Percentiles rank a stretch among this genome's conserved stretches.
These are phyloP conservation scores for Ormyrus pomaceus DNA, from an alignment of 2,888 invertebrate genomes.

Conservation along the genomic window DNA sequence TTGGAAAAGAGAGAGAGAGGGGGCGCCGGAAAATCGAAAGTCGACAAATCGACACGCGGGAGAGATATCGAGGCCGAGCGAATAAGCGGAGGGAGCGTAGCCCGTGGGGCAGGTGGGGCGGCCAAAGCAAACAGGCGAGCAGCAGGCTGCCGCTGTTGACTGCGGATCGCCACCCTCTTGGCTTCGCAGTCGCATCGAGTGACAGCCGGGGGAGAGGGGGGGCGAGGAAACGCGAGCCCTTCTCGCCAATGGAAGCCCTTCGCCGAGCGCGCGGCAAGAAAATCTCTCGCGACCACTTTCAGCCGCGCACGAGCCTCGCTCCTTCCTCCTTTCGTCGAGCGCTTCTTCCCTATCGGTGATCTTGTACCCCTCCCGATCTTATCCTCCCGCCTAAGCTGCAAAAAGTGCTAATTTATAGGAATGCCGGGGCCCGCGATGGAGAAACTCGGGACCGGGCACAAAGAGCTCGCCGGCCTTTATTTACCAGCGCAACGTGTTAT, in stretches of 20 bases:
- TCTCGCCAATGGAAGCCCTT: constrained; percentile 44
- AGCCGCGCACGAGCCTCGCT: background rate
- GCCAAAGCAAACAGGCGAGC: constrained; percentile 58
- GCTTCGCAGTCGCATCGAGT: constrained; percentile 6
- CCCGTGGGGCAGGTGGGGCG: constrained; percentile 38
- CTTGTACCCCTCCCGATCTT: no score
- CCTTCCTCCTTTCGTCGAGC: background rate
- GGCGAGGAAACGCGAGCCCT: constrained; percentile 42
- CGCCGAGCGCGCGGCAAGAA: constrained; percentile 24
- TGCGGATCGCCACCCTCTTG: constrained; percentile 48
- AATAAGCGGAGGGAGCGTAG: constrained; percentile 23
- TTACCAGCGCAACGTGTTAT: background rate
- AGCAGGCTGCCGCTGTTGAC: constrained; percentile 38
- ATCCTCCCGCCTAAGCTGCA: no score
- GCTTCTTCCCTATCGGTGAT: no score
- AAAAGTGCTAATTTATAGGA: no score
- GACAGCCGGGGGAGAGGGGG: background rate
- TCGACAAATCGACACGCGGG: background rate
- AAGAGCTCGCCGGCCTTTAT: constrained; percentile 18
- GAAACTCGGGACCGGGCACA: background rate
- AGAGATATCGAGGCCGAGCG: constrained; percentile 34
- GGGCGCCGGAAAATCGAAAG: no score
- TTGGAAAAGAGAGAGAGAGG: no score
- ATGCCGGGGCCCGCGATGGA: no score
- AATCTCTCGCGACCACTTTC: background rate